Evolutionary conservation across 2,888 invertebrate species (phyloP).

Genomic region (Orthosia cruda): DNA sequence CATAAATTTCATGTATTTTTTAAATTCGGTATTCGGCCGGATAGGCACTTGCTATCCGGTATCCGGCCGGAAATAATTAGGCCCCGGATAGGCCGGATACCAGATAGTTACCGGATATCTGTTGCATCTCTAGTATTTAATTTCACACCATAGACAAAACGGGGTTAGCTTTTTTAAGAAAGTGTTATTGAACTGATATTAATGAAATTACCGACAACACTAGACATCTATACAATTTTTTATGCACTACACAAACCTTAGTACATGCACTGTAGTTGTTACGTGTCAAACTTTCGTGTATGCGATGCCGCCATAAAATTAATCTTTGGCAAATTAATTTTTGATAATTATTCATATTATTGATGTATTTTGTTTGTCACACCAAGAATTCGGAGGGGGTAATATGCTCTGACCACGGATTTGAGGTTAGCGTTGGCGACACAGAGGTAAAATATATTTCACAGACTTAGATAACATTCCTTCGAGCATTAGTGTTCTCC

Average conservation of each 20-base stretch:
- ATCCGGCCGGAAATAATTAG: too few relatives aligned
- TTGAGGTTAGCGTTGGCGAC: conserved; percentile 27
- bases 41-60: too few relatives aligned
- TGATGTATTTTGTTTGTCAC: conserved; percentile 8
- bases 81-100: too few relatives aligned
- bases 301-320: too few relatives aligned
- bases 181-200: neutral
- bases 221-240: neutral
- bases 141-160: neutral
- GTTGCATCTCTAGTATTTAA: neutral
- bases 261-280: neutral
- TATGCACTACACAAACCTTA: neutral
- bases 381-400: conserved; percentile 25
- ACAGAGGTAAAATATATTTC: conserved; percentile 21
- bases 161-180: neutral
- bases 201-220: neutral
- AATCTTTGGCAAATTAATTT: too few relatives aligned
- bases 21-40: too few relatives aligned
- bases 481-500: neutral
- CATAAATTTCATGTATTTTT: too few relatives aligned
- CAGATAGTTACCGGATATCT: too few relatives aligned
- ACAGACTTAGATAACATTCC: neutral
- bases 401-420: conserved; percentile 7
- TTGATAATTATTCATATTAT: too few relatives aligned
- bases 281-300: neutral